Conservation (phyloP, 2,888 invertebrate genomes). For the Operophtera brumata region DNA sequence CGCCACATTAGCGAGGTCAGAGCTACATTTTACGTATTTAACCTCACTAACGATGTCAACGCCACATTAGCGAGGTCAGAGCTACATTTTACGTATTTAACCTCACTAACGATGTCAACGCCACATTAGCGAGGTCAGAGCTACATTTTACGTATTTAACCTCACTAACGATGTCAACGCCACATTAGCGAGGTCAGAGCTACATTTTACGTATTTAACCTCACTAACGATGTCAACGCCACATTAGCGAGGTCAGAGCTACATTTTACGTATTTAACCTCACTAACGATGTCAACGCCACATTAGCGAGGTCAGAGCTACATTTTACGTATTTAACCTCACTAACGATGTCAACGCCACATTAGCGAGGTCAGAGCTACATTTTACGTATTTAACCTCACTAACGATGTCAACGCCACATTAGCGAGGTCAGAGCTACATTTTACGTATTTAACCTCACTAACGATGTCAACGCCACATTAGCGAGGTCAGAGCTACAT, state of each 20-base stretch:
- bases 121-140: not conserved
- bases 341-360: not conserved
- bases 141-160: not conserved
- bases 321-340: not conserved
- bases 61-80: not conserved
- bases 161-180: not conserved
- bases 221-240: not conserved
- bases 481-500: not conserved
- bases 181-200: not conserved
- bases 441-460: not conserved
- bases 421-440: not conserved
- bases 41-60: slow-evolving; percentile 1
- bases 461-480: slow-evolving; percentile 1
- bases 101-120: slow-evolving; percentile 1
- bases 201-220: not conserved
- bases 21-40: not conserved
- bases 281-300: not conserved
- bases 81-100: not conserved
- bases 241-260: not conserved
- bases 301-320: not conserved
- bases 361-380: not conserved
- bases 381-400: not conserved
- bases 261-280: not conserved
- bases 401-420: slow-evolving; percentile 1
- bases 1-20: not conserved